Conservation (phyloP, 1,140 invertebrate genomes). For the Bombus pascuorum region DNA sequence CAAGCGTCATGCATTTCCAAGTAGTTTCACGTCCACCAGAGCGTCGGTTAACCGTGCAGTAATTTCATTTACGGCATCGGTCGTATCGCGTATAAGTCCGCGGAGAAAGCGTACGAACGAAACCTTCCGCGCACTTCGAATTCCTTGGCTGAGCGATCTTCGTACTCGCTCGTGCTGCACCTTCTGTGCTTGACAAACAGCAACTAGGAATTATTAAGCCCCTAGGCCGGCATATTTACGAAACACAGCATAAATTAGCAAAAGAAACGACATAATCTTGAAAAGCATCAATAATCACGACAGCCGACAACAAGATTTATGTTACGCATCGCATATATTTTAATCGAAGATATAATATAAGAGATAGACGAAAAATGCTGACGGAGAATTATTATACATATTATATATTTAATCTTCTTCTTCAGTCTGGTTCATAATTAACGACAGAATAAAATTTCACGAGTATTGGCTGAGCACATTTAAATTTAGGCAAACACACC, state of each 20-base stretch:
- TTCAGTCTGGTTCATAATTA: neutral
- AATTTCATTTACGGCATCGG: constrained; percentile 46
- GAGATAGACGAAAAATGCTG: neutral
- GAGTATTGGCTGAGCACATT: no score
- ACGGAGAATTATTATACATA: neutral
- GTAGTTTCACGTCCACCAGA: constrained; percentile 56
- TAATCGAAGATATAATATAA: neutral
- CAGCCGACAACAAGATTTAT: neutral
- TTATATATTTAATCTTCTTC: neutral
- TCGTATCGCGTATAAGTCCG: neutral
- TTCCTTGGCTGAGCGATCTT: neutral
- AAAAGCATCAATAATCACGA: neutral
- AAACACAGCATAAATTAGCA: neutral
- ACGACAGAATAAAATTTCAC: neutral
- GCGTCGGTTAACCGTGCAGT: constrained; percentile 54
- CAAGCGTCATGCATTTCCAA: constrained; percentile 24
- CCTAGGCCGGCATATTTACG: neutral
- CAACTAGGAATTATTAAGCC: neutral
- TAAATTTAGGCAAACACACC: no score
- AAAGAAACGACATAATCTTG: neutral
- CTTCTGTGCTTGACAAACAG: neutral
- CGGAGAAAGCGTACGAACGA: constrained; percentile 48
- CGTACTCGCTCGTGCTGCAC: no score
- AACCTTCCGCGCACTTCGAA: neutral
- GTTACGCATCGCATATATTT: neutral